phyloP scores from a whole-genome alignment of 1,140 invertebrate species.

The Chymomyza costata region DNA sequence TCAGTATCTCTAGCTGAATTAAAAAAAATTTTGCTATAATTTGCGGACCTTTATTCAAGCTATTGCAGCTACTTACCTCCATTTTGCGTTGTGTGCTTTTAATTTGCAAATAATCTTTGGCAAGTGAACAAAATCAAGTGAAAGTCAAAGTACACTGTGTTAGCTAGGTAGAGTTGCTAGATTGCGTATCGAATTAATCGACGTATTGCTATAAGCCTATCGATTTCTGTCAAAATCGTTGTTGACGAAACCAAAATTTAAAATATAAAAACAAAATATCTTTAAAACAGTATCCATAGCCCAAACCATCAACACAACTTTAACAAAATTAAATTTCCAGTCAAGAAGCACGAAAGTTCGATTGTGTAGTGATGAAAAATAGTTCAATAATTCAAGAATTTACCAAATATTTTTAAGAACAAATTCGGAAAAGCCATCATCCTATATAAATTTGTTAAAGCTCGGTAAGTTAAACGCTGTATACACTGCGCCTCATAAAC shows the following conservation, averaged over 20 bases:
- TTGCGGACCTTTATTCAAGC: not conserved
- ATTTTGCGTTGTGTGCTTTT: not conserved
- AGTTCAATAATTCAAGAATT: too few species aligned
- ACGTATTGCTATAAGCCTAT: too few species aligned
- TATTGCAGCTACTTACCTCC: not conserved
- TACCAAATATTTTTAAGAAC: too few species aligned
- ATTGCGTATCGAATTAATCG: too few species aligned
- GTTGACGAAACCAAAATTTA: not conserved
- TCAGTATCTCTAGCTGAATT: constrained; percentile 79
- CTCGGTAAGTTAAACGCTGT: too few species aligned
- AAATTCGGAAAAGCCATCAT: too few species aligned
- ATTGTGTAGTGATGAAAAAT: too few species aligned
- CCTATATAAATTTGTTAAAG: too few species aligned
- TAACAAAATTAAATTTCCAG: not conserved
- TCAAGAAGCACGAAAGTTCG: not conserved
- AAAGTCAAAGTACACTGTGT: constrained; percentile 3
- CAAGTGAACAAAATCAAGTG: not conserved
- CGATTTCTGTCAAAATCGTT: too few species aligned
- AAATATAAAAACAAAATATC: not conserved
- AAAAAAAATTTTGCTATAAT: not conserved
- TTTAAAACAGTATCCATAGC: not conserved
- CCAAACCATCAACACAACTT: not conserved
- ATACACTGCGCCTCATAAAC: too few species aligned
- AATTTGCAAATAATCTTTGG: not conserved
- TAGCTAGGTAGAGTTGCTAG: not conserved